Conservation (phyloP, 2,797 vertebrate genomes). For the Synanceia verrucosa region DNA sequence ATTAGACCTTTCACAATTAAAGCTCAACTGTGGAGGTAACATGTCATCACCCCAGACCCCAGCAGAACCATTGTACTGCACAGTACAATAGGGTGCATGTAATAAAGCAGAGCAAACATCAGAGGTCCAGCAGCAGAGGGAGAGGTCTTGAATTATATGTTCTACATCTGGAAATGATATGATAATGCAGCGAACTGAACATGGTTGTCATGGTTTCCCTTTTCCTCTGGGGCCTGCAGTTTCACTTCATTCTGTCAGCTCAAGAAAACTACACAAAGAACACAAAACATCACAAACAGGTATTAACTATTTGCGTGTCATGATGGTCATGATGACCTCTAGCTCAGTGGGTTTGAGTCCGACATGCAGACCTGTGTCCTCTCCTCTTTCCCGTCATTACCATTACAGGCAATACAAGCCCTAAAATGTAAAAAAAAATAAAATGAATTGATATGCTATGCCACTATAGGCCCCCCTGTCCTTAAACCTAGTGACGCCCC, state of each 20-base stretch:
- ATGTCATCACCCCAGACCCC: neutral
- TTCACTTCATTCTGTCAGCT: slow-evolving; percentile 8
- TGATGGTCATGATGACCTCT: too few species aligned
- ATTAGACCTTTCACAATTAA: slow-evolving; percentile 29
- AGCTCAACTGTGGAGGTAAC: slow-evolving; percentile 24
- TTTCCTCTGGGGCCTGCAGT: slow-evolving; percentile 33
- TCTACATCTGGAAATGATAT: slow-evolving; percentile 76
- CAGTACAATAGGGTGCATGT: neutral
- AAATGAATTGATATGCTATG: too few species aligned
- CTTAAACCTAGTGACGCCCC: too few species aligned
- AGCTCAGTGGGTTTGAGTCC: too few species aligned
- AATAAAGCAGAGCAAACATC: slow-evolving; percentile 4
- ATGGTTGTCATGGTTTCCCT: slow-evolving; percentile 58
- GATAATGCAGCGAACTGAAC: slow-evolving; percentile 60
- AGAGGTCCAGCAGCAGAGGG: slow-evolving; percentile 3
- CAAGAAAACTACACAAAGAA: slow-evolving; percentile 13
- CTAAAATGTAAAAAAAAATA: too few species aligned
- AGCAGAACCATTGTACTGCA: slow-evolving; percentile 10
- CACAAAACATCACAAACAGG: slow-evolving; percentile 2
- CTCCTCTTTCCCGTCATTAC: too few species aligned
- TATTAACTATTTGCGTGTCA: too few species aligned
- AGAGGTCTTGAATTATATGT: slow-evolving; percentile 35
- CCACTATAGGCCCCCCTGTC: too few species aligned
- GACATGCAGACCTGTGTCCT: too few species aligned
- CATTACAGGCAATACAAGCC: too few species aligned